Base-by-base conservation (phyloP, 2,888 invertebrate species). In the Dilophus febrilis region DNA sequence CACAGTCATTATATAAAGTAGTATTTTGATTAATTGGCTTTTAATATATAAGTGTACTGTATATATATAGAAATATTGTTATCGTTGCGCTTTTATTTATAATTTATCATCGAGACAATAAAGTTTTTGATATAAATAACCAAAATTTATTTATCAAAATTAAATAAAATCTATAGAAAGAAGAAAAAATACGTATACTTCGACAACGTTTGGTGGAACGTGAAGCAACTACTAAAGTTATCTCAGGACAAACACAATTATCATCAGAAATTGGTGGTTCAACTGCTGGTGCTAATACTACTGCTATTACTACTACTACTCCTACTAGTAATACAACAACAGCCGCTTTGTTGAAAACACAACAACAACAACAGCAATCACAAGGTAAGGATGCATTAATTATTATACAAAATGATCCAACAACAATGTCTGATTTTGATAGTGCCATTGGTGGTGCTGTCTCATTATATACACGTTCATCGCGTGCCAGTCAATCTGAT, bases 401-500 rank as follows among this genome's bases (percentile, higher is more conserved):
- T 79, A 56, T 72, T 78, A 49, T 79, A 79, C 45, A 83, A 80
- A 65, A 79, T 76, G 55, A 72, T 72, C 49, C 75, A 73, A 76
- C 75, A 49, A 73, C 74, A 44, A 75, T 74, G 34, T 75, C 75
- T 39, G 57, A 58, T 45, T 55, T 53, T 41, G 68, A 68, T 52
- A 83, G 83, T 51, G 84, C 82, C 50, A 79, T 76, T 54, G 74
- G 75, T 53, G 68, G 68, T 55, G 68, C 70, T 49, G 67, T 78
- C 55, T 74, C 74, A 46, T 72, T 78, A 59, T 77, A 79, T 65
- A 84, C 83, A 50, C 74, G 83, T 54, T 83, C 83, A 48, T 82
- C 81, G 46, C 72, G 82, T 52, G 83, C 83, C 56, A 84, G 83
- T 58, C 81, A 81, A 60, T 85, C 86, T 45, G 85, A 86, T 64